Evolutionary conservation across 2,888 invertebrate genomes (phyloP), one percentile per base, ranked within the genome.

Genomic region (Pammene aurita): DNA sequence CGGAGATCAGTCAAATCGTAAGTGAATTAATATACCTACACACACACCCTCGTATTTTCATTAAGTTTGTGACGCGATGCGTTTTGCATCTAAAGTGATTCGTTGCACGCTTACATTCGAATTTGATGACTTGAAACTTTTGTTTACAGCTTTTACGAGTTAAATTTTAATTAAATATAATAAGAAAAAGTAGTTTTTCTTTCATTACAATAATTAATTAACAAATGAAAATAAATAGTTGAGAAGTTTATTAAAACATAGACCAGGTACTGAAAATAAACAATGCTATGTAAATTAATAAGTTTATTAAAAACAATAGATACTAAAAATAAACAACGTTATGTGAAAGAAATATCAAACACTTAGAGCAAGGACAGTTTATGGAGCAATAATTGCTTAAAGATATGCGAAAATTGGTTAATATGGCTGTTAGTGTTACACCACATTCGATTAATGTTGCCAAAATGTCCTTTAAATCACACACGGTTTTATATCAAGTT

Each of bases 1-100:
- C 94, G 77, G 94, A 94, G 87, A 94, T 94, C 88, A 94, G 94
- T 79, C 94, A 94, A 93, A 94, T 94, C 80, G 94, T 94, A 93
- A 94, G 94, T 94, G 50, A 61, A 26, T n/a, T n/a, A n/a, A n/a
- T 52, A n/a, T n/a, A 48, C 26, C 61, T 50, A 50, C 50, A 61
- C 38, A 48, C 50, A 61, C 35, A 35, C 34, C 61, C 11, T 67
- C 16, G 61, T 71, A 71, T 73, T 67, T 72, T 74, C 70, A 70
- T 70, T 64, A 61, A 76, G 77, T 14, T 50, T 1, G 1, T 26
- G 26, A 26, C 55, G 55, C 48, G 41, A 68, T 44, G 63, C 62
- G 46, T 74, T 77, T 76, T 76, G 86, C 82, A 85, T 85, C 76
- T 72, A 74, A 83, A 86, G 77, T 79, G 70, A 80, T 83, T 83